These are phyloP conservation scores for Chaetophractus vellerosus DNA, from an alignment of 2,797 vertebrate species.

Conservation along the genomic window DNA sequence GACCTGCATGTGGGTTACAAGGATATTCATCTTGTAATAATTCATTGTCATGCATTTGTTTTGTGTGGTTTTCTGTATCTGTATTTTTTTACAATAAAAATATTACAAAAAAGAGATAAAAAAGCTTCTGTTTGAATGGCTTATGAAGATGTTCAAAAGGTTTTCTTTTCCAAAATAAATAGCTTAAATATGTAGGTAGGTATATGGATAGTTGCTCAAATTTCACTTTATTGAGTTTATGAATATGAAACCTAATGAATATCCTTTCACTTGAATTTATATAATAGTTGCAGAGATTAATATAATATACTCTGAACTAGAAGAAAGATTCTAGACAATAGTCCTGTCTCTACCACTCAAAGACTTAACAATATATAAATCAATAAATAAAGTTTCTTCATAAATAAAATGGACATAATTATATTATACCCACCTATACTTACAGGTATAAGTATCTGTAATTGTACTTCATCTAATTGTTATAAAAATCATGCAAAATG, in stretches of 20 bases:
- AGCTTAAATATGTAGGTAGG: background rate
- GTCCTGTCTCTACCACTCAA: background rate
- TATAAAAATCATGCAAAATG: slow-evolving; percentile 5
- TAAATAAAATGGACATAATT: background rate
- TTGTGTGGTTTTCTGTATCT: too few relatives aligned
- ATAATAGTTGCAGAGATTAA: background rate
- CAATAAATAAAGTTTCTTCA: slow-evolving; percentile 10
- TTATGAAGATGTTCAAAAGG: background rate
- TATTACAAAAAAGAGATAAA: background rate
- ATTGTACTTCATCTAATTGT: background rate
- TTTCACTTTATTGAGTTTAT: slow-evolving; percentile 14
- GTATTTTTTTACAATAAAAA: too few relatives aligned
- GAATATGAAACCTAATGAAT: background rate
- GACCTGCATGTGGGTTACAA: too few relatives aligned
- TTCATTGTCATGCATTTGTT: too few relatives aligned
- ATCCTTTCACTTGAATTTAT: slow-evolving; percentile 7
- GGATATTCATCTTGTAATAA: too few relatives aligned
- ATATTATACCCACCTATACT: background rate
- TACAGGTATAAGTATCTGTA: too few relatives aligned
- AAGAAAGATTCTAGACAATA: background rate
- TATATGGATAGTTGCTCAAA: background rate
- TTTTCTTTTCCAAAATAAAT: background rate
- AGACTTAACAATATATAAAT: background rate
- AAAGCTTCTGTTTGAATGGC: background rate
- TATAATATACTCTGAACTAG: background rate